Conservation (phyloP, 1,140 invertebrate genomes). For the Atta texana region DNA sequence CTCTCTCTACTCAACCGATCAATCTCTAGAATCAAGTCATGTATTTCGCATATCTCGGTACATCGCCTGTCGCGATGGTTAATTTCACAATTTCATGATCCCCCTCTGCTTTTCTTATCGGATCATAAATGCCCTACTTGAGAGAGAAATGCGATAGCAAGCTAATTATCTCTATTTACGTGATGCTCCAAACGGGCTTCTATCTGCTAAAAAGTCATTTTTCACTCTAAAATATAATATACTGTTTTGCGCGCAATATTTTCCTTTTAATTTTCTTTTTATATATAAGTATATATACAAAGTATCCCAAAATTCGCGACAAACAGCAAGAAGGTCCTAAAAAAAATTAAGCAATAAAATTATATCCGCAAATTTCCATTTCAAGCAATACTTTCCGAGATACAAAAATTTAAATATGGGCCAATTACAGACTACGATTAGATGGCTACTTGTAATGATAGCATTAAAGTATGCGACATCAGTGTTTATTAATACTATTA, state of each 20-base stretch:
- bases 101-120: constrained; percentile 66
- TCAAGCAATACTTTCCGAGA: no score
- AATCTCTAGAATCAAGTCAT: constrained; percentile 57
- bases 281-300: no score
- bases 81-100: constrained; percentile 67
- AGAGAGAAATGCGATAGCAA: constrained; percentile 51
- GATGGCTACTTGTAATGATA: no score
- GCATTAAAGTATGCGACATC: no score
- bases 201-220: constrained; percentile 68
- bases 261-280: constrained; percentile 17
- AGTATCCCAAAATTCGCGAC: no score
- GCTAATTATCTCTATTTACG: constrained; percentile 36
- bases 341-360: no score
- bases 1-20: constrained; percentile 25
- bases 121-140: constrained; percentile 63
- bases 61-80: constrained; percentile 35
- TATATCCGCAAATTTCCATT: no score
- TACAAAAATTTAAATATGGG: no score
- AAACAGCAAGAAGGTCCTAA: no score
- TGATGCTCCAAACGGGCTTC: constrained; percentile 54
- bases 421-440: no score
- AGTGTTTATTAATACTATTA: no score
- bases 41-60: constrained; percentile 47
- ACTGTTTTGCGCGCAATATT: constrained; percentile 37
- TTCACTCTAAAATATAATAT: constrained; percentile 64